phyloP scores from a whole-genome alignment of 2,113 vertebrate species.

The Edolisoma coerulescens region DNA sequence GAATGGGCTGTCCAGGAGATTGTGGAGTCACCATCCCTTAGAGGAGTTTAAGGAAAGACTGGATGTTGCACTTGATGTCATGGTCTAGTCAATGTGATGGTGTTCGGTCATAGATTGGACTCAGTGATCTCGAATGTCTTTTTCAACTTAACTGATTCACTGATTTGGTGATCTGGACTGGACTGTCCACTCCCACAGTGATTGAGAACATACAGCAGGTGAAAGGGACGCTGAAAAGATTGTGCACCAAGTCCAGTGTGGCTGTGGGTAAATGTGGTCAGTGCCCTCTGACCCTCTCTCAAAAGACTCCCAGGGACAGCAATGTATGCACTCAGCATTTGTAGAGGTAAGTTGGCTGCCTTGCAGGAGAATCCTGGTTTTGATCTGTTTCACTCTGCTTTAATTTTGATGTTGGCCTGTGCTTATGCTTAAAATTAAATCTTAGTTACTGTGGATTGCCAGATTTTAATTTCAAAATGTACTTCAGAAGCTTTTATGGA shows the following conservation, averaged over 20 bases:
- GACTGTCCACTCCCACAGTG: not conserved
- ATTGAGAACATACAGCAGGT: not conserved
- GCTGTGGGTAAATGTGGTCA: not conserved
- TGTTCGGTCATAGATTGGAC: not conserved
- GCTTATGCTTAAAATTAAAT: not conserved
- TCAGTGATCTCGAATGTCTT: not conserved
- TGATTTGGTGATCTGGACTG: not conserved
- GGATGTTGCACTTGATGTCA: not conserved
- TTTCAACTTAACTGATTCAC: not conserved
- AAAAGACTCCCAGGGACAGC: not conserved
- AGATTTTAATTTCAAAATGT: not conserved
- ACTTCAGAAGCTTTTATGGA: not conserved
- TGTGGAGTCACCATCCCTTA: not conserved
- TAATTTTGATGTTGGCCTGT: not conserved
- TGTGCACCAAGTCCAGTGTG: not conserved
- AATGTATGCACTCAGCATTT: rapidly evolving
- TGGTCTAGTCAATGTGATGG: rapidly evolving
- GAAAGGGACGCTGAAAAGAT: not conserved
- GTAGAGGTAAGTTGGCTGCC: not conserved
- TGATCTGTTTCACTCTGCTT: not conserved
- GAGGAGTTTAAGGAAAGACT: not conserved
- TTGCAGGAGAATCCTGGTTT: not conserved
- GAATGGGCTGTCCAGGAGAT: not conserved
- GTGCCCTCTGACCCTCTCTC: not conserved
- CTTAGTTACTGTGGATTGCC: not conserved